Evolutionary conservation across 2,888 invertebrate genomes (phyloP).

Genomic region (Drosophila sordidapex): DNA sequence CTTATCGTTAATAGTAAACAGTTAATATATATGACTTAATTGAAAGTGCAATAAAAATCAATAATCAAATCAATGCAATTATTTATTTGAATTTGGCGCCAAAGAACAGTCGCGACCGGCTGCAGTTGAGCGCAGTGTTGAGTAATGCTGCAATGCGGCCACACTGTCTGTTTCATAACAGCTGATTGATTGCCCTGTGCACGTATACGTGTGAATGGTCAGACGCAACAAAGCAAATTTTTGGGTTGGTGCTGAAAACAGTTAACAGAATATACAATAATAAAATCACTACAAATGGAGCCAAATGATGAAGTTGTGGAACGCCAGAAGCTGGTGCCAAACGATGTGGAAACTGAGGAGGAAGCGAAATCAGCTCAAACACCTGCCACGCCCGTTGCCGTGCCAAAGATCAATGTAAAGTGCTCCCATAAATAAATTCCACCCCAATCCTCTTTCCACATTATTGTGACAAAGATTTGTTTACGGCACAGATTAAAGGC

Average conservation of each 20-base stretch:
- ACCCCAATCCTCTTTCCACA: background rate
- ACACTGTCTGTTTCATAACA: constrained; percentile 25
- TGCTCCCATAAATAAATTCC: constrained; percentile 3
- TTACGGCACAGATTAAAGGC: constrained; percentile 80
- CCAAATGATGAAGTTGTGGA: constrained; percentile 85
- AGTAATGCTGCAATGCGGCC: background rate
- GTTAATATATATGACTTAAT: constrained; percentile 4
- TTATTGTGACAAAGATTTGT: constrained; percentile 4
- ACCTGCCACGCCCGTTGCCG: constrained; percentile 82
- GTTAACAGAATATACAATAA: constrained; percentile 13
- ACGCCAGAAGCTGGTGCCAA: constrained; percentile 84
- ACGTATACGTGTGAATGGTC: constrained; percentile 33
- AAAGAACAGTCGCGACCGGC: background rate
- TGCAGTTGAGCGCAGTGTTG: constrained; percentile 3
- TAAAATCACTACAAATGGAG: constrained; percentile 77
- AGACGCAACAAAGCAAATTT: constrained; percentile 58
- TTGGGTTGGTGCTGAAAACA: constrained; percentile 22
- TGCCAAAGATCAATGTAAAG: constrained; percentile 72
- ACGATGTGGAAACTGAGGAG: constrained; percentile 84
- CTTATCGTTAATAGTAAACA: background rate
- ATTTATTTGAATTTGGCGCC: constrained; percentile 33
- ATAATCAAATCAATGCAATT: background rate
- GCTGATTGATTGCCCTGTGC: constrained; percentile 32
- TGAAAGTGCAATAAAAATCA: constrained; percentile 34
- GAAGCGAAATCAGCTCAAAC: constrained; percentile 84